A percentile compares a stretch with the other conserved stretches of the same genome.
phyloP scores from a whole-genome alignment of 2,888 invertebrate genomes.

The Cheilosia vernalis region DNA sequence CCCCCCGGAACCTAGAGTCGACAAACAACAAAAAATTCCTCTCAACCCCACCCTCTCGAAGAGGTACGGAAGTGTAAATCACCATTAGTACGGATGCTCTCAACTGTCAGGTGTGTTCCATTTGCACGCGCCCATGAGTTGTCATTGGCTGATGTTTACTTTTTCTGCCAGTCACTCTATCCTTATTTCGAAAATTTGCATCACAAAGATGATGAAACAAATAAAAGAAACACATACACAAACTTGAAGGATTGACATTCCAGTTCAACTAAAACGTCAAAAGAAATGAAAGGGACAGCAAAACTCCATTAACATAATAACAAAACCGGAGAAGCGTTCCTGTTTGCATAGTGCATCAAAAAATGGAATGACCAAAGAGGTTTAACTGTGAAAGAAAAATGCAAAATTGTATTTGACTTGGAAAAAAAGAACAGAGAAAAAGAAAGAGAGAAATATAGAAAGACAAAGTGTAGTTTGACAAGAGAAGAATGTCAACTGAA shows the following conservation, averaged over 20 bases:
- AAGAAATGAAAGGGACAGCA: neutral
- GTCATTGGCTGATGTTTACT: conserved; percentile 63
- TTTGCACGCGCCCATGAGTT: conserved; percentile 34
- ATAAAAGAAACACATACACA: neutral
- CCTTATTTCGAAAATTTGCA: conserved; percentile 63
- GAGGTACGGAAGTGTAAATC: conserved; percentile 47
- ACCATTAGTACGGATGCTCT: conserved; percentile 31
- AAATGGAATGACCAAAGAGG: conserved; percentile 49
- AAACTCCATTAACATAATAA: conserved; percentile 15
- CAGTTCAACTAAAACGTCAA: neutral
- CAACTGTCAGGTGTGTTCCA: conserved; percentile 58
- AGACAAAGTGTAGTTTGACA: neutral
- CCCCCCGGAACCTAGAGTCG: conserved; percentile 15
- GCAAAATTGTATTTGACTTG: conserved; percentile 23
- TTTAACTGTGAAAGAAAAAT: conserved; percentile 18
- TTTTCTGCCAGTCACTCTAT: conserved; percentile 60
- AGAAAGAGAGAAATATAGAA: neutral
- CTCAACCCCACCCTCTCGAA: conserved; percentile 12
- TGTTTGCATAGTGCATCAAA: conserved; percentile 33
- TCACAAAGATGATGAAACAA: conserved; percentile 45
- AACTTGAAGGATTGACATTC: neutral
- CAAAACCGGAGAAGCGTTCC: conserved; percentile 16
- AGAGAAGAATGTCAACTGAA: neutral
- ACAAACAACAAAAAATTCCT: conserved; percentile 29
- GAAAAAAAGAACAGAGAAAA: neutral